phyloP scores from a whole-genome alignment of 2,888 invertebrate species.

The Uloborus plumipes region DNA sequence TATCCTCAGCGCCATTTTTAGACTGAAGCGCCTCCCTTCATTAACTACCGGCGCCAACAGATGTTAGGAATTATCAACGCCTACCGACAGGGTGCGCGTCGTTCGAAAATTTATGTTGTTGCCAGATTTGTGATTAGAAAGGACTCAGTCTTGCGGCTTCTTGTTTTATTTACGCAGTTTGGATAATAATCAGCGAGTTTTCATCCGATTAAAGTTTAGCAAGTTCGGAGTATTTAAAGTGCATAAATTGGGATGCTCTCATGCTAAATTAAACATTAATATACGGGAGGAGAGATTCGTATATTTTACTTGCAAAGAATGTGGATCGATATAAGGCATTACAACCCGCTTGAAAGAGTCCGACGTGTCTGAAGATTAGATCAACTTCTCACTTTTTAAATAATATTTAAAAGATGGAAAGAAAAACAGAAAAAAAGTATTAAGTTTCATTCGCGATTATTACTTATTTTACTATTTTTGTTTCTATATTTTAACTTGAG shows the following conservation, averaged over 20 bases:
- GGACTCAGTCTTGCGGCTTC: not conserved
- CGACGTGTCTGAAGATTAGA: too few relatives aligned
- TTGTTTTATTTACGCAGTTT: slow-evolving; percentile 43
- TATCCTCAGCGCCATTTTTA: slow-evolving; percentile 54
- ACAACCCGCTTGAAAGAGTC: too few relatives aligned
- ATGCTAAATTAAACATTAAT: slow-evolving; percentile 14
- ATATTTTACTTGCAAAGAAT: too few relatives aligned
- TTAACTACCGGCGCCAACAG: slow-evolving; percentile 45
- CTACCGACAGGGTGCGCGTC: slow-evolving; percentile 8
- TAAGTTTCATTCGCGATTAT: too few relatives aligned
- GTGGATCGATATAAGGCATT: too few relatives aligned
- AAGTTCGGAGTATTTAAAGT: slow-evolving; percentile 7
- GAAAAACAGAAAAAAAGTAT: too few relatives aligned
- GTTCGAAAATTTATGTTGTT: slow-evolving; percentile 32
- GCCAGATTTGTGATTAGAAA: slow-evolving; percentile 18
- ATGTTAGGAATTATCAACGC: slow-evolving; percentile 42
- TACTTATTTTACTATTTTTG: too few relatives aligned
- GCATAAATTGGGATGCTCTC: not conserved
- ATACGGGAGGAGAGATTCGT: not conserved
- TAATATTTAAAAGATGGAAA: too few relatives aligned
- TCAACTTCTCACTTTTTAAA: too few relatives aligned
- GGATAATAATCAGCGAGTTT: slow-evolving; percentile 19
- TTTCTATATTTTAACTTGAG: too few relatives aligned
- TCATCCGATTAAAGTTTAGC: slow-evolving; percentile 25
- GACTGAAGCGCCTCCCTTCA: slow-evolving; percentile 21